Base-by-base conservation (phyloP, 2,797 vertebrate genomes). In the Gymnopithys bicolor region DNA sequence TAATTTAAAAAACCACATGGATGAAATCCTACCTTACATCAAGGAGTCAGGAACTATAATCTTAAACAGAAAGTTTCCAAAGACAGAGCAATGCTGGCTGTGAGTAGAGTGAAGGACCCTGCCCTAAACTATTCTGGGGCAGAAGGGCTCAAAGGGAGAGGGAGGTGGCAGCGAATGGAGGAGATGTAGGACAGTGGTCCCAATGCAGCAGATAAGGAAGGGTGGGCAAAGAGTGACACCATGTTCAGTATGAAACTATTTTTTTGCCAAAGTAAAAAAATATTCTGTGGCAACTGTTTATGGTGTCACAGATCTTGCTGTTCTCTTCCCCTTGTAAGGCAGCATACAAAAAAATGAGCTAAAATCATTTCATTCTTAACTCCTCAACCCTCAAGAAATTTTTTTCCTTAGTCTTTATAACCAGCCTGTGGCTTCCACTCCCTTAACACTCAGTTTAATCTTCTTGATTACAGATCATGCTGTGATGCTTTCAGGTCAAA, bases 401-500 rank as follows among this genome's bases (percentile, higher is more conserved):
- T 19, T 51, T 21, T 63, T 73, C 19, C 23, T 63, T 80, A 8
- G 43, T 58, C 30, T 69, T 32, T 45, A 5, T 35, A 81, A 71
- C 19, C 78, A 83, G 10, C 56, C 60, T 85, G 46, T 63, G 14
- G 70, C 39, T 81, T 64, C 49, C 27, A 62, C 19, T 43, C 30
- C 24, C 12, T 80, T 74, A 80, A 89, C 19, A 75, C 11, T 83
- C 30, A 74, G 45, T 13, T 43, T 53, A 33, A 89, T 83, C 45
- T 60, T 77, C 71, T 45, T 60, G 52, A 83, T 92, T 83, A 66
- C 30, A 85, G 46, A 70, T 46, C 52, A 71, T 8, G n/a, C 41
- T 88, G 39, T 62, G 62, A 93, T 84, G 51, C 80, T 94, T 91
- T 55, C 66, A 84, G 66, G 83, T 75, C 76, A 71, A 82, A 88